Conservation (phyloP, 2,888 invertebrate genomes). For the Pseudoips prasinana region DNA sequence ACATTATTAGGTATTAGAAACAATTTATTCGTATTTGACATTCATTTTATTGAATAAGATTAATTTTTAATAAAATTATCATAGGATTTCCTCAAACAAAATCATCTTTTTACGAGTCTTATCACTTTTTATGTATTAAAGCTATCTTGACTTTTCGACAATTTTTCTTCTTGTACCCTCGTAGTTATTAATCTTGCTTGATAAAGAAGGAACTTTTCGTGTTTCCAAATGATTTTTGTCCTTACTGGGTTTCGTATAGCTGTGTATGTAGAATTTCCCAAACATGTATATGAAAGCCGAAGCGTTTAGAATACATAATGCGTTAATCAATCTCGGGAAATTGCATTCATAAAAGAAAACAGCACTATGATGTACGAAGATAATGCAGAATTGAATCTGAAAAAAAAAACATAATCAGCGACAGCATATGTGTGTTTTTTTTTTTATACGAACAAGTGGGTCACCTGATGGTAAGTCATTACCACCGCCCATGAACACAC, state of each 20-base stretch:
- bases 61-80: not conserved
- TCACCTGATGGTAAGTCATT: too few relatives aligned
- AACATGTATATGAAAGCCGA: constrained; percentile 27
- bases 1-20: too few relatives aligned
- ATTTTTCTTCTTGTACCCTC: constrained; percentile 11
- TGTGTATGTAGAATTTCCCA: constrained; percentile 27
- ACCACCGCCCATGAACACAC: too few relatives aligned
- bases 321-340: constrained; percentile 15
- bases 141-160: constrained; percentile 20
- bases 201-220: constrained; percentile 4
- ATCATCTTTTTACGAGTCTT: not conserved
- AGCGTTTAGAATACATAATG: constrained; percentile 3
- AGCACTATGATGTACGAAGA: constrained; percentile 20
- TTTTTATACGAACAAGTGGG: not conserved
- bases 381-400: constrained; percentile 25
- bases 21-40: too few relatives aligned
- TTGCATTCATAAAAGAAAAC: constrained; percentile 27
- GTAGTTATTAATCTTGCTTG: constrained; percentile 15
- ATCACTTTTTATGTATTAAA: not conserved
- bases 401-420: constrained; percentile 4
- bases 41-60: not conserved
- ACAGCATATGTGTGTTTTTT: not conserved
- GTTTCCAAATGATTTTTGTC: constrained; percentile 9
- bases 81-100: not conserved
- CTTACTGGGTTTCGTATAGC: constrained; percentile 11